phyloP scores from a whole-genome alignment of 2,888 invertebrate species.

The Isotomurus palustris region DNA sequence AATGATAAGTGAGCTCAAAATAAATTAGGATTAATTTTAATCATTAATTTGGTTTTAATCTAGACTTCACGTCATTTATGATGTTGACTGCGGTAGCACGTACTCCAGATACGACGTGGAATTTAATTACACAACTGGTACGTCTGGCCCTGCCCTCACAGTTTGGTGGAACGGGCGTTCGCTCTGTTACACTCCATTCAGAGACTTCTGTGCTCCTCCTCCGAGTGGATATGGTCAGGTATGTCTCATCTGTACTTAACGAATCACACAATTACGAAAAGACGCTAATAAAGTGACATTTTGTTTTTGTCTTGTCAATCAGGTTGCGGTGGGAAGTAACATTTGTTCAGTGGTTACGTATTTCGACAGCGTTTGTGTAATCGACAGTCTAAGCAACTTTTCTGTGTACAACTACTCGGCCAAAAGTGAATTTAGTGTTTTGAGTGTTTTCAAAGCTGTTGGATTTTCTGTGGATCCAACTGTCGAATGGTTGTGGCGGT shows the following conservation, averaged over 20 bases:
- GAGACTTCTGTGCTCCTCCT: constrained; percentile 43
- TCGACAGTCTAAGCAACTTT: too few relatives aligned
- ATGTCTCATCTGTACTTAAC: background rate
- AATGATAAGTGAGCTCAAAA: constrained; percentile 25
- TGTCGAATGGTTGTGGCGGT: too few relatives aligned
- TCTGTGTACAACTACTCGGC: too few relatives aligned
- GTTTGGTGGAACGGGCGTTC: constrained; percentile 39
- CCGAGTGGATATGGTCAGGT: constrained; percentile 39
- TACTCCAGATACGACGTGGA: constrained; percentile 31
- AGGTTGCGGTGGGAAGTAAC: too few relatives aligned
- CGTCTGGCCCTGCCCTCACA: constrained; percentile 31
- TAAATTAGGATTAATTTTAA: constrained; percentile 2
- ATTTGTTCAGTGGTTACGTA: too few relatives aligned
- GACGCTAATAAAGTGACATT: too few relatives aligned
- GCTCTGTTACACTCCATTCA: constrained; percentile 39
- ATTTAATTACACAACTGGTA: constrained; percentile 29
- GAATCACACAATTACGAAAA: too few relatives aligned
- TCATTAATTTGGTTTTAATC: constrained; percentile 4
- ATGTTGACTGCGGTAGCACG: constrained; percentile 15
- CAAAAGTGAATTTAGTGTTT: too few relatives aligned
- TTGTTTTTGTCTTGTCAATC: constrained; percentile 1
- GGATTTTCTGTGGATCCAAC: too few relatives aligned
- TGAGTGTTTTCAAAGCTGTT: too few relatives aligned
- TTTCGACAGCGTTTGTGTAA: too few relatives aligned
- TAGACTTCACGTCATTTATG: constrained; percentile 35